Conservation (phyloP, 1,140 invertebrate species). For the Ericerus pela region DNA sequence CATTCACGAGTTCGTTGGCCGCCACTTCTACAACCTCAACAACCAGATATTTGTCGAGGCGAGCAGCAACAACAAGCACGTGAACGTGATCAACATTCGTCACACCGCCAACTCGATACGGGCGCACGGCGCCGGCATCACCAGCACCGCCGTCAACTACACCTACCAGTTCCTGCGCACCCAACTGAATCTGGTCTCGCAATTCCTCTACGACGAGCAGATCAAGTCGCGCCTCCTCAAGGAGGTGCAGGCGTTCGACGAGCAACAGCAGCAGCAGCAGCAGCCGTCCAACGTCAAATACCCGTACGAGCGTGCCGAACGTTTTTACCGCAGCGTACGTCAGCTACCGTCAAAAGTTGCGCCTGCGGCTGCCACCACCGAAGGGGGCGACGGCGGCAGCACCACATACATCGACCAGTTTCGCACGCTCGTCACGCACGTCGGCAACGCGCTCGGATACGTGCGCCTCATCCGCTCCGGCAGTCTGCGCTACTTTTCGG, state of each 20-base stretch:
- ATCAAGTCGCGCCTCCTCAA: slow-evolving; percentile 90
- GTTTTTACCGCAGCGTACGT: slow-evolving; percentile 82
- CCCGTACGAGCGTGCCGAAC: slow-evolving; percentile 80
- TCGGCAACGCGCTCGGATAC: slow-evolving; percentile 94
- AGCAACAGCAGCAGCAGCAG: slow-evolving; percentile 38
- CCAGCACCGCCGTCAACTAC: slow-evolving; percentile 94
- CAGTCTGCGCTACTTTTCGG: slow-evolving; percentile 78
- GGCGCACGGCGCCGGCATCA: slow-evolving; percentile 93
- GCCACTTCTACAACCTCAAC: slow-evolving; percentile 91
- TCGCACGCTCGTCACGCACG: slow-evolving; percentile 77
- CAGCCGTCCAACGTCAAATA: slow-evolving; percentile 41
- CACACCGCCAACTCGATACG: slow-evolving; percentile 96
- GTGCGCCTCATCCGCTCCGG: slow-evolving; percentile 88
- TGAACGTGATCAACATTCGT: slow-evolving; percentile 90
- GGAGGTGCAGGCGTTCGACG: slow-evolving; percentile 61
- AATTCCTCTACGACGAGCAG: slow-evolving; percentile 96
- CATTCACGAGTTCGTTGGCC: slow-evolving; percentile 86
- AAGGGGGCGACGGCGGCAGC: slow-evolving; percentile 37
- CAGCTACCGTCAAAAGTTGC: too few species aligned
- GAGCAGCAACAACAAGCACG: slow-evolving; percentile 78
- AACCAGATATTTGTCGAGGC: slow-evolving; percentile 94
- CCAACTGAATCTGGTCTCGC: slow-evolving; percentile 89
- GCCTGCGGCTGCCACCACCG: slow-evolving; percentile 65
- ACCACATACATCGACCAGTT: slow-evolving; percentile 86
- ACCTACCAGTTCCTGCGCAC: slow-evolving; percentile 91